Evolutionary conservation across 2,888 invertebrate genomes (phyloP).

Genomic region (Falcaria lacertinaria): DNA sequence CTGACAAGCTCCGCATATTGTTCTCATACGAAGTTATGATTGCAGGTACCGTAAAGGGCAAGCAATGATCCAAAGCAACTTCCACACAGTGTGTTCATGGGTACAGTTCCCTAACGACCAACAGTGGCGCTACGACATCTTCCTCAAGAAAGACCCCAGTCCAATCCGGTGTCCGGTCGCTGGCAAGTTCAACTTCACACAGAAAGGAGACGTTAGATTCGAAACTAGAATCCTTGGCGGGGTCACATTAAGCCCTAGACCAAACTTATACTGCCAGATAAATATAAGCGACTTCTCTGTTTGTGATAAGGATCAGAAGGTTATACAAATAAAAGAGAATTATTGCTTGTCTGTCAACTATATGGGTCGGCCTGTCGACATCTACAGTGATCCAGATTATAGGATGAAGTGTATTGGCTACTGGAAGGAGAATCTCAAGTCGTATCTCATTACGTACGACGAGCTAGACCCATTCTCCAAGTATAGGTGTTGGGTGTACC

Average conservation of each 20-base stretch:
- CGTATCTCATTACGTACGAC: conserved; percentile 97
- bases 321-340: conserved; percentile 95
- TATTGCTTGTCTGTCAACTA: conserved; percentile 98
- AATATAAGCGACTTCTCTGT: conserved; percentile 97
- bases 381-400: conserved; percentile 97
- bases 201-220: conserved; percentile 93
- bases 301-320: conserved; percentile 96
- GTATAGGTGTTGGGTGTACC: conserved; percentile 99
- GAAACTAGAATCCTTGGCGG: conserved; percentile 97
- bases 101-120: conserved; percentile 92
- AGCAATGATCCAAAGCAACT: conserved; percentile 93
- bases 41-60: conserved; percentile 90
- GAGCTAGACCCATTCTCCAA: conserved; percentile 96
- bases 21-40: conserved; percentile 8
- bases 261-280: conserved; percentile 94
- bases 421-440: conserved; percentile 98
- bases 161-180: conserved; percentile 97
- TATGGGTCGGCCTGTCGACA: conserved; percentile 95
- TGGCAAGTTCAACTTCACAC: conserved; percentile 96
- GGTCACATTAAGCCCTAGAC: conserved; percentile 95
- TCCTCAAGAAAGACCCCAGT: conserved; percentile 91
- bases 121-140: conserved; percentile 93
- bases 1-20: too few relatives aligned
- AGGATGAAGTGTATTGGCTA: conserved; percentile 98
- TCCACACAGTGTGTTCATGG: conserved; percentile 96